A percentile compares a stretch with the other conserved stretches of the same genome.
These are phyloP conservation scores for Brenthis ino DNA, from an alignment of 2,888 invertebrate species.

Conservation along the genomic window DNA sequence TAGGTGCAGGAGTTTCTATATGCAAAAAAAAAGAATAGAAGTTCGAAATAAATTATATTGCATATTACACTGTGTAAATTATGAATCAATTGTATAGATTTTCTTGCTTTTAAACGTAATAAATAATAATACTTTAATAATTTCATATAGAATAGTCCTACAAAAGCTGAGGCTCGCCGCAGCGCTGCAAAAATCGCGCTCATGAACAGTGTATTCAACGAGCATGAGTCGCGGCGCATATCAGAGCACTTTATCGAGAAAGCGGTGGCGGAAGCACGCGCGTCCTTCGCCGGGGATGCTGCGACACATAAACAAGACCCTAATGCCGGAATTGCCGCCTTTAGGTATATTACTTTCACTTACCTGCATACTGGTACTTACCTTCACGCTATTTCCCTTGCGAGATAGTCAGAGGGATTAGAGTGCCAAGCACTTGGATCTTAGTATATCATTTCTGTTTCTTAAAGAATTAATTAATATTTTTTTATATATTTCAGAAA, in stretches of 20 bases:
- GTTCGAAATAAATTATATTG: too few species aligned
- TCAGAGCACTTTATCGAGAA: constrained; percentile 97
- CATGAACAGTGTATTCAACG: constrained; percentile 98
- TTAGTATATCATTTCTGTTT: too few species aligned
- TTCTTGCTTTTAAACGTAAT: background rate
- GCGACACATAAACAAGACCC: constrained; percentile 84
- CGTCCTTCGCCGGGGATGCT: constrained; percentile 89
- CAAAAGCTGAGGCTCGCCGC: constrained; percentile 96
- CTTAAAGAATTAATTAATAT: too few species aligned
- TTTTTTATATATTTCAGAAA: too few species aligned
- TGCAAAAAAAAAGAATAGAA: too few species aligned
- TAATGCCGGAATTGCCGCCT: constrained; percentile 87
- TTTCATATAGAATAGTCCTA: constrained; percentile 90
- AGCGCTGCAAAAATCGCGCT: constrained; percentile 97
- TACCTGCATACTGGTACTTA: too few species aligned
- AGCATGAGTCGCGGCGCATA: constrained; percentile 95
- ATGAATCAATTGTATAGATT: background rate
- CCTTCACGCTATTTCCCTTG: too few species aligned
- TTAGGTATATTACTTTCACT: constrained; percentile 67
- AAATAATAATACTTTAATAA: constrained; percentile 10
- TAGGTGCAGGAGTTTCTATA: too few species aligned
- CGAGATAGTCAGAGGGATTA: too few species aligned
- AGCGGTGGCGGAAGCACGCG: constrained; percentile 95
- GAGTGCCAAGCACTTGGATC: too few species aligned
- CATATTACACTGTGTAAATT: background rate